A percentile compares a stretch with the other conserved stretches of the same genome.
These are phyloP conservation scores for Ochropleura leucogaster DNA, from an alignment of 2,888 invertebrate species.

Conservation along the genomic window DNA sequence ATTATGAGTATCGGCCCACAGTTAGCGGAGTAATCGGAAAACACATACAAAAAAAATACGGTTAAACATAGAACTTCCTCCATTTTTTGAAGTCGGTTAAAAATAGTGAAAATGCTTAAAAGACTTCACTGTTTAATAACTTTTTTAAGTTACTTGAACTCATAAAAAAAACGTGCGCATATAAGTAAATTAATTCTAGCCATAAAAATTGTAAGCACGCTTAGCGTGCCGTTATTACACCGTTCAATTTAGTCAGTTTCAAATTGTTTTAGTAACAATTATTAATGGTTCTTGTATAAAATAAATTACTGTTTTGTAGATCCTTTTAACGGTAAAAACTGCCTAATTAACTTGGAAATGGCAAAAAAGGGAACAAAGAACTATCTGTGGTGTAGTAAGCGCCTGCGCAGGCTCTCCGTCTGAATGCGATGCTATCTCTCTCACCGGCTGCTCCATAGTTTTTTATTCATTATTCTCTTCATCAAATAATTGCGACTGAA, in stretches of 20 bases:
- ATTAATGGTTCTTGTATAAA: slow-evolving; percentile 36
- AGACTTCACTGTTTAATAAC: slow-evolving; percentile 15
- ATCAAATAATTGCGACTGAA: slow-evolving; percentile 35
- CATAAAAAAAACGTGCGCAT: slow-evolving; percentile 30
- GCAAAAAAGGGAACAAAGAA: slow-evolving; percentile 49
- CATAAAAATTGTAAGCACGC: slow-evolving; percentile 31
- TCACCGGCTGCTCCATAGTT: slow-evolving; percentile 57
- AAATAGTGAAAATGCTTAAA: not conserved
- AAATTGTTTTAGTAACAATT: slow-evolving; percentile 35
- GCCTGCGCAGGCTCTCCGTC: slow-evolving; percentile 54
- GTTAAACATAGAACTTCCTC: no score
- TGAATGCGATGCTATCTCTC: slow-evolving; percentile 64
- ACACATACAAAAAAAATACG: no score
- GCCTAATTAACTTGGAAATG: slow-evolving; percentile 48
- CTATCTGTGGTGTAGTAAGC: slow-evolving; percentile 42
- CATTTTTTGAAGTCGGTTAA: not conserved
- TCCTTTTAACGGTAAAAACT: slow-evolving; percentile 43
- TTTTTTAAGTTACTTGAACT: slow-evolving; percentile 4
- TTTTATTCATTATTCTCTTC: slow-evolving; percentile 61
- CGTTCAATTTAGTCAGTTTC: slow-evolving; percentile 41
- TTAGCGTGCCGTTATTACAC: slow-evolving; percentile 33
- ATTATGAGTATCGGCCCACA: no score
- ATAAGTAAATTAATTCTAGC: slow-evolving; percentile 33
- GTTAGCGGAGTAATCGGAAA: no score
- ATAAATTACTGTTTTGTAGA: slow-evolving; percentile 28